Evolutionary conservation across 2,113 vertebrate genomes (phyloP), one percentile per base, ranked within the genome.

Genomic region (Python bivittatus): DNA sequence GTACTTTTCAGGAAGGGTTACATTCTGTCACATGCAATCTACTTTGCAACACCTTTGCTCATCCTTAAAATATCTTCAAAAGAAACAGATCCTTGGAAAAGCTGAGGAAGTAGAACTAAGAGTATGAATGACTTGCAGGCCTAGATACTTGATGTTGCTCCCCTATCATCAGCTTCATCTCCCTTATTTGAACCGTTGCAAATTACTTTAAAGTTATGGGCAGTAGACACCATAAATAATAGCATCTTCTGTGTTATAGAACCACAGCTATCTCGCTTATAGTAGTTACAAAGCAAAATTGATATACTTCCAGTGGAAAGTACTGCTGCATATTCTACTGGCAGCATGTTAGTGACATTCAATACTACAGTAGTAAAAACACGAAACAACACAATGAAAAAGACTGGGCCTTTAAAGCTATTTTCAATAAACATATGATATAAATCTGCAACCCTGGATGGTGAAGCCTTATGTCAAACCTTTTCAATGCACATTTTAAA

Each of bases 81-180:
- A 87, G 68, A 27, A 92, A 89, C 92, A 92, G 92, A 95, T 93
- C 15, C 11, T 93, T 90, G 92, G 92, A 94, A 93, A 93, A 91
- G 85, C 93, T 90, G 93, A 95, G 87, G 92, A 17, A 96, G 93
- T 91, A 91, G 92, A 93, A 92, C 38, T 42, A 89, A 38, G 57
- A 92, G 85, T 0, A 1, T 90, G 94, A 92, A 97, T 95, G 93
- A 94, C 95, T 95, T 84, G 64, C 91, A 96, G 95, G 95, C 88
- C 93, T 95, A 94, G 94, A 84, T 94, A 83, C 86, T 94, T 93
- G 83, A 86, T 95, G 95, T 96, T 94, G 87, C 92, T 97, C 93
- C 92, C 93, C 93, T 91, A 92, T 90, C 84, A 95, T 17, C 56
- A 60, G 88, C 89, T 94, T 95, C 92, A 90, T 42, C 8, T 86